Base-by-base conservation (phyloP, 2,888 invertebrate genomes). In the Stegana nigrithorax region DNA sequence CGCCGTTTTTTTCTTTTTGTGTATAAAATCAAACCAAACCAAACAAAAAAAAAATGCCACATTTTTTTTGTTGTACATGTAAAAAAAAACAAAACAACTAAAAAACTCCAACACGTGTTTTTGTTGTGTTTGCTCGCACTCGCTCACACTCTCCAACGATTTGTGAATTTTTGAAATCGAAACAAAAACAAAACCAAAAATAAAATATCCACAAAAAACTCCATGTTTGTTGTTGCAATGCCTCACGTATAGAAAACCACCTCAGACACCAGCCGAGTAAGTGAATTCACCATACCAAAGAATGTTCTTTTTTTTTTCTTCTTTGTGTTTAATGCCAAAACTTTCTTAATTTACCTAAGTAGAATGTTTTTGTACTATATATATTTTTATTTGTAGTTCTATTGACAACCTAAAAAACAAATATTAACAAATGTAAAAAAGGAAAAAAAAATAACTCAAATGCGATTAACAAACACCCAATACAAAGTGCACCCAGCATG, bases 191-290 rank as follows among this genome's bases (percentile, higher is more conserved):
- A 64, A 66, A 69, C 67, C 71, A 68, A 60, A 75, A 73, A 75
- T 74, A 75, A 67, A 74, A 75, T 73, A 71, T 70, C 70, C 71
- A 65, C 66, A 64, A 68, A 59, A 59, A 59, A 60, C 73, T 78
- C 71, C 76, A 77, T 77, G 78, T 77, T 78, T 78, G 70, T 69
- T 73, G 67, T 66, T 72, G 72, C 73, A 68, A 73, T 73, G 80
- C 77, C 74, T 73, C 78, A 80, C 81, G 78, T 81, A 76, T 81
- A 84, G 84, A 84, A 84, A 84, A 84, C 81, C 83, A 82, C 84
- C 84, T 83, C 84, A 84, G 80, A 84, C 84, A 83, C 84, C 84
- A 84, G 84, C 84, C 84, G 84, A 84, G 84, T 84, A 84, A 84
- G 84, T 84, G 70, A 71, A 53, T 53, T 78, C 73, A n/a, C n/a